Base-by-base conservation (phyloP, 2,113 vertebrate genomes). In the Grantiella picta region DNA sequence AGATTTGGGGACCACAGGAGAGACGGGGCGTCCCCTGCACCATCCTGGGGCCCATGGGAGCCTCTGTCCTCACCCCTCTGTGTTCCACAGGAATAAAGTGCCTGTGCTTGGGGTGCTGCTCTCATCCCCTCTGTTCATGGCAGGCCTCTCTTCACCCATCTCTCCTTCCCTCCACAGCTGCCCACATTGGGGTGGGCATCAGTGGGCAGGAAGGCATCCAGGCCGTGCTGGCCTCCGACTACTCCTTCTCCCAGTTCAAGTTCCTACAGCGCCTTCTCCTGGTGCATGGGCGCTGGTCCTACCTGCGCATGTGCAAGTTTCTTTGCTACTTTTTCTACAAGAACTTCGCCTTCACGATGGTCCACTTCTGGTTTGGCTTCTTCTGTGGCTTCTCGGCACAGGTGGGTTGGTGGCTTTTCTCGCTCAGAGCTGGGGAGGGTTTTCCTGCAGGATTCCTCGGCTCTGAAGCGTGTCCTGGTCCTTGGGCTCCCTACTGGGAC, bases 331-430 rank as follows among this genome's bases (percentile, higher is more conserved):
- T 99, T 98, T 99, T 99, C 98, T 99, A 99, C 96, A 99, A 94
- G 98, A 99, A 99, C 96, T 99, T 99, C 2, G 99, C 99, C 89
- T 99, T 99, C 98, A 99, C 99, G 97, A 99, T 99, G 99, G 99
- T 99, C 97, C 99, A 99, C 97, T 99, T 99, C 98, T 99, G 99
- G 99, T 99, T 99, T 10, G 99, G 99, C 79, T 99, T 99, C 98
- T 99, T 99, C 98, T 99, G 99, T 0, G 99, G 99, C 80, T 99
- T 99, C 96, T 99, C 99, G 0, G 99, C 99, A 9, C 99, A 99
- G 99, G 99, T 99, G 86, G 0, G 21, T 76, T 22, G 25, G 60
- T 21, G 35, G 42, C n/a, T 49, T 13, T 61, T 28, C 2, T 3
- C 1, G 2, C 40, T 15, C 7, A 0, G 23, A 29, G 29, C 28